Conservation (phyloP, 2,113 vertebrate genomes). For the Mesembrinibis cayennensis region DNA sequence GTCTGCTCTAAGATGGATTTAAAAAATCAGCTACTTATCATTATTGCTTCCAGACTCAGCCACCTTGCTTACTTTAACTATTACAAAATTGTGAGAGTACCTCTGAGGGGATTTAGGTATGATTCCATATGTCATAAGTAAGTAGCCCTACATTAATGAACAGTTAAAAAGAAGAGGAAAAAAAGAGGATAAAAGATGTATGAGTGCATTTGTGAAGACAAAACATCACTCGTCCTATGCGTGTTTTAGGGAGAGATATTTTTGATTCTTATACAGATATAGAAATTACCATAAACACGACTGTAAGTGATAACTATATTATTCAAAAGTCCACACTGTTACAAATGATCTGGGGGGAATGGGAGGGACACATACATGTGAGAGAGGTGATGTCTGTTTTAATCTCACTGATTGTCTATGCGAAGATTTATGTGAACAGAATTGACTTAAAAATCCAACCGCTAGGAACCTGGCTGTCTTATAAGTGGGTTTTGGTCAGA, state of each 20-base stretch:
- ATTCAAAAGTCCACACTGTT: neutral
- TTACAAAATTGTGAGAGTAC: neutral
- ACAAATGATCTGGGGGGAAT: neutral
- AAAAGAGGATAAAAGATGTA: neutral
- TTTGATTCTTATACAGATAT: neutral
- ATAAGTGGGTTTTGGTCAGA: slow-evolving; percentile 25
- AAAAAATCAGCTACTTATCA: neutral
- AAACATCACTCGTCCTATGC: neutral
- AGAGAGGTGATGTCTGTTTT: neutral
- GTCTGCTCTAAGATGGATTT: neutral
- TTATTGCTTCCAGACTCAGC: neutral
- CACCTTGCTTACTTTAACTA: neutral
- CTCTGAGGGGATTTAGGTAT: neutral
- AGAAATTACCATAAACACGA: neutral
- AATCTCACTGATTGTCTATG: rapidly evolving
- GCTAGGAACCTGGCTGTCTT: neutral
- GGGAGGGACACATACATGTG: neutral
- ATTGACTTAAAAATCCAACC: neutral
- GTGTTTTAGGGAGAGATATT: neutral
- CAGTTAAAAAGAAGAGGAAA: neutral
- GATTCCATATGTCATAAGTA: neutral
- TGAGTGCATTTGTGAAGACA: neutral
- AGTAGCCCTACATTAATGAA: neutral
- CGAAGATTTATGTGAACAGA: neutral
- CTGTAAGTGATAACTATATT: neutral